Conservation (phyloP, 2,797 vertebrate species). For the Coreius guichenoti region DNA sequence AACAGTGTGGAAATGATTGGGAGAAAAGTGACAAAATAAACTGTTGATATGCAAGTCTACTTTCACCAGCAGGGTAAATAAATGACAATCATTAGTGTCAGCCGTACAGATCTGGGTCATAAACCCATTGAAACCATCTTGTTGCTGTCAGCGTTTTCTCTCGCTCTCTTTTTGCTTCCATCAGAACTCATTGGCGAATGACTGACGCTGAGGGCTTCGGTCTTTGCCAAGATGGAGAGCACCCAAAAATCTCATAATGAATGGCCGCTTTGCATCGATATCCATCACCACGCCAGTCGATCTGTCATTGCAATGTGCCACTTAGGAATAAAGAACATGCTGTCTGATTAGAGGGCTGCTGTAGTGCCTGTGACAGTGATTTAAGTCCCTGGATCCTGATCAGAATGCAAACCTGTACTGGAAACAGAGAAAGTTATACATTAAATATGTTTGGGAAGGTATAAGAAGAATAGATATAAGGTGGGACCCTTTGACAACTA, state of each 20-base stretch:
- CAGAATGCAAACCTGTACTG: background rate
- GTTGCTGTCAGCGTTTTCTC: constrained; percentile 30
- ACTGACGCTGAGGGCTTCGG: constrained; percentile 31
- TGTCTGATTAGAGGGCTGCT: constrained; percentile 39
- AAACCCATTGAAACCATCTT: constrained; percentile 39
- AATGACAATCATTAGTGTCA: constrained; percentile 46
- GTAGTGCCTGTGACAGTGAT: constrained; percentile 36
- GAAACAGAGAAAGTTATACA: background rate
- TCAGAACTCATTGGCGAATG: constrained; percentile 39
- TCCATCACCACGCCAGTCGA: constrained; percentile 41
- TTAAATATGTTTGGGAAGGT: background rate
- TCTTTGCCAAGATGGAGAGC: constrained; percentile 49
- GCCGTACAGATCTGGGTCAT: constrained; percentile 37
- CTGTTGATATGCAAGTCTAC: background rate
- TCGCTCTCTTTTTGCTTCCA: constrained; percentile 28
- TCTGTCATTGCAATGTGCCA: constrained; percentile 45
- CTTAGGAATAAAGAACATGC: constrained; percentile 48
- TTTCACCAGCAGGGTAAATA: constrained; percentile 43
- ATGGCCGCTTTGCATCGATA: constrained; percentile 45
- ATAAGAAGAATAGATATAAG: background rate
- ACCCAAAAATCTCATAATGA: constrained; percentile 51
- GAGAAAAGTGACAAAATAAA: background rate
- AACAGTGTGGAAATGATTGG: background rate
- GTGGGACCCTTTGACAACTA: background rate
- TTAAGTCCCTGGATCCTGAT: constrained; percentile 24